Evolutionary conservation across 2,888 invertebrate species (phyloP).

Genomic region (Meliscaeva auricollis): DNA sequence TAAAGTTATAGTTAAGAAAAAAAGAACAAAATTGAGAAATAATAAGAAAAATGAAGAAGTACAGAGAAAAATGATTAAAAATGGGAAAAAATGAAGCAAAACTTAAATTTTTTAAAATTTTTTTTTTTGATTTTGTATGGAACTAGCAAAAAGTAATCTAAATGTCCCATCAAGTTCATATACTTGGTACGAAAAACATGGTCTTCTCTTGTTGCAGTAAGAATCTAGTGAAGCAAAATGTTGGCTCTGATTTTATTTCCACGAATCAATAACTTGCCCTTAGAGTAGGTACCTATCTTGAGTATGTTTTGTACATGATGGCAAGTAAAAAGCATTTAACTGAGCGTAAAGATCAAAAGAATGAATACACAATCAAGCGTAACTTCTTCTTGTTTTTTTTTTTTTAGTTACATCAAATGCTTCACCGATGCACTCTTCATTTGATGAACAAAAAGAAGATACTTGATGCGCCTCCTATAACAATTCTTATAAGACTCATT

Average conservation of each 20-base stretch:
- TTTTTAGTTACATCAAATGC: slow-evolving; percentile 6
- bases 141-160: no score
- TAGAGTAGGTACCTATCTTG: background rate
- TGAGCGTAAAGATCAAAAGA: slow-evolving; percentile 69
- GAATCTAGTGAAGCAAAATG: no score
- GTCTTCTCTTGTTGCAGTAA: no score
- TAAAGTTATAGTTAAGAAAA: no score
- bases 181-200: no score
- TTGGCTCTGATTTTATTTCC: background rate
- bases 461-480: slow-evolving; percentile 19
- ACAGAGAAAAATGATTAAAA: no score
- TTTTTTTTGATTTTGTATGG: no score
- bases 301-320: background rate
- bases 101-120: no score
- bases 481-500: slow-evolving; percentile 13
- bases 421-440: slow-evolving; percentile 14
- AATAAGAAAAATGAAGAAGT: no score
- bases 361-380: slow-evolving; percentile 54
- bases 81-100: no score
- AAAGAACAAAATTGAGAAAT: no score
- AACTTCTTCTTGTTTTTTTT: slow-evolving; percentile 33
- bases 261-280: background rate
- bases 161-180: no score
- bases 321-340: slow-evolving; percentile 47
- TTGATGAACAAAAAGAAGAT: slow-evolving; percentile 19